Evolutionary conservation across 2,113 vertebrate species (phyloP).

Genomic region (Rattus rattus): DNA sequence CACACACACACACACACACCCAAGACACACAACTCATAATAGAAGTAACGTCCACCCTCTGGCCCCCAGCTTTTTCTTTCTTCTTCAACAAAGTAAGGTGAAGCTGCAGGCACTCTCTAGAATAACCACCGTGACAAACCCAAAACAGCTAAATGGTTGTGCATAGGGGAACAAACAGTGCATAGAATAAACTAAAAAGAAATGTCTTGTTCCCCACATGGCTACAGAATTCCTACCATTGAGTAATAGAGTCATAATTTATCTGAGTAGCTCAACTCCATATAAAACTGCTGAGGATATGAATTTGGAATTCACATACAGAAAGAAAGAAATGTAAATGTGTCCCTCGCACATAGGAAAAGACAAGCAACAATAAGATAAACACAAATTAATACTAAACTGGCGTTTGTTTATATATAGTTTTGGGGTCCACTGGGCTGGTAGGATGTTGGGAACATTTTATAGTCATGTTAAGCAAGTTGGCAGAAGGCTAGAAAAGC

Average conservation of each 20-base stretch:
- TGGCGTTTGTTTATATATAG: background rate
- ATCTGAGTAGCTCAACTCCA: background rate
- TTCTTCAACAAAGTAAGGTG: background rate
- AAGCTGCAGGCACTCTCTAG: background rate
- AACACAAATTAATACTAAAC: background rate
- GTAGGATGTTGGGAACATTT: background rate
- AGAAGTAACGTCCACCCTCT: background rate
- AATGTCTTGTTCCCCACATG: background rate
- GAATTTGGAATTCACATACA: background rate
- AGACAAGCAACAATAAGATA: background rate
- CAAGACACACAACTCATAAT: background rate
- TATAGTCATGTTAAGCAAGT: background rate
- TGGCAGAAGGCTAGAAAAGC: slow-evolving; percentile 18
- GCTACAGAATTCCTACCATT: background rate
- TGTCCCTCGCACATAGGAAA: background rate
- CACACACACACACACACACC: no score
- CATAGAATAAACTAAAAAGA: background rate
- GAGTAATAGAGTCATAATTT: slow-evolving; percentile 30
- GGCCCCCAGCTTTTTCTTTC: background rate
- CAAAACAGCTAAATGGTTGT: background rate
- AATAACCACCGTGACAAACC: background rate
- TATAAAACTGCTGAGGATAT: background rate
- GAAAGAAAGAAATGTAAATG: background rate
- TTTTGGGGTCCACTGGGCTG: background rate
- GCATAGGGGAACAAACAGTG: background rate